Conservation (phyloP, 2,888 invertebrate genomes). For the Ashinkailepas kermadecensis region DNA sequence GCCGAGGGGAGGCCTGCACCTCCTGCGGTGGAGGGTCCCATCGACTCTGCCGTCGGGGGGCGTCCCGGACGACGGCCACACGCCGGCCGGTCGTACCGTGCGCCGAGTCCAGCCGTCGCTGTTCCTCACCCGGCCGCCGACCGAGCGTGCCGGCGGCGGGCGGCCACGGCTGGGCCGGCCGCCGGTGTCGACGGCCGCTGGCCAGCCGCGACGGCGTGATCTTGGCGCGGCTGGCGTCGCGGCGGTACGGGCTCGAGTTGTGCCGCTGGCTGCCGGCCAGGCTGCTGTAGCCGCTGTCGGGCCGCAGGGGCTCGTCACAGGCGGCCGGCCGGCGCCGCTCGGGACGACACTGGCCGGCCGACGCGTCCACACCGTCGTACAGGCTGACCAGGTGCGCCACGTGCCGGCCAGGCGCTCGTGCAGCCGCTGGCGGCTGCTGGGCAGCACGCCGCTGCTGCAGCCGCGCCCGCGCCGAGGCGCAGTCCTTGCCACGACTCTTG, state of each 20-base stretch:
- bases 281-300: conserved; percentile 7
- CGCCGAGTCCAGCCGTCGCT: neutral
- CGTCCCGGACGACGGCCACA: no score
- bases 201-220: conserved; percentile 27
- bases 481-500: neutral
- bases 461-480: neutral
- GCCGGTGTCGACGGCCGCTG: conserved; percentile 17
- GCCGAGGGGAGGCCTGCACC: neutral
- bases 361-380: neutral
- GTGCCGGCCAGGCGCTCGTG: neutral
- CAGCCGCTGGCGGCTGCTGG: neutral
- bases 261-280: neutral
- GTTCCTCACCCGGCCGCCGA: neutral
- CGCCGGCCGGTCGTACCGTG: neutral
- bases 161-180: neutral
- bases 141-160: neutral
- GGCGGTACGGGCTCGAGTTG: neutral
- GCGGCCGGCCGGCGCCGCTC: neutral
- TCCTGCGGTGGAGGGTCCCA: neutral
- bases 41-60: no score
- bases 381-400: neutral
- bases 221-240: conserved; percentile 24
- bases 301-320: neutral
- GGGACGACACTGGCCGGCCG: no score
- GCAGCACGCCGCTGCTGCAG: neutral